Base-by-base conservation (phyloP, 2,113 vertebrate species). In the Madoqua kirkii region DNA sequence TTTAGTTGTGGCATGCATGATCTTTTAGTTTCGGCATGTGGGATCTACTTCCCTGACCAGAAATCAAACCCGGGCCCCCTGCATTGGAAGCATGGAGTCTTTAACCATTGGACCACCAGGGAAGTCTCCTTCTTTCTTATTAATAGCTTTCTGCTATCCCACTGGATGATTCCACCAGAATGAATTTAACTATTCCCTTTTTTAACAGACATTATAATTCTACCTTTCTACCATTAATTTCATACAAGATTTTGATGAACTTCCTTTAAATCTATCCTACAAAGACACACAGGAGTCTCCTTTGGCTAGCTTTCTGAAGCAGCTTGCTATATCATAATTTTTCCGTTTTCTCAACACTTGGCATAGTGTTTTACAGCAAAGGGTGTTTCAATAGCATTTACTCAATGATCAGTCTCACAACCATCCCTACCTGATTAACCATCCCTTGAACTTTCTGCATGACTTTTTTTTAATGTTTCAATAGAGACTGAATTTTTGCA, bases 401-500 rank as follows among this genome's bases (percentile, higher is more conserved):
- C 92, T 60, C 25, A 55, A 54, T 43, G 9, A 60, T 36, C 8
- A 4, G 13, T 71, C 59, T 45, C 25, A 43, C 55, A 54, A 15
- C 27, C 21, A 43, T 57, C 81, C 55, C 27, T 27, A 90, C 43
- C 27, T 85, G 71, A 59, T 64, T 50, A 36, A 78, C 11, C 93
- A 83, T 16, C 9, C 60, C 67, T 87, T 83, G 25, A 95, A 74
- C 40, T 94, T 67, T 90, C 50, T n/a, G 29, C 31, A 25, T 59
- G 43, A 36, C 27, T 52, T 84, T 81, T 94, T 85, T 55, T 81
- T 25, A 7, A 95, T 17, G 50, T 91, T 83, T 89, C 57, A 95
- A 74, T 94, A 89, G 36, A 93, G 48, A 84, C 87, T 89, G 19
- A 87, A 67, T 86, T 95, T 82, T 92, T 95, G 40, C 40, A 7